Conservation (phyloP, 2,888 invertebrate genomes). For the Ashinkailepas kermadecensis region DNA sequence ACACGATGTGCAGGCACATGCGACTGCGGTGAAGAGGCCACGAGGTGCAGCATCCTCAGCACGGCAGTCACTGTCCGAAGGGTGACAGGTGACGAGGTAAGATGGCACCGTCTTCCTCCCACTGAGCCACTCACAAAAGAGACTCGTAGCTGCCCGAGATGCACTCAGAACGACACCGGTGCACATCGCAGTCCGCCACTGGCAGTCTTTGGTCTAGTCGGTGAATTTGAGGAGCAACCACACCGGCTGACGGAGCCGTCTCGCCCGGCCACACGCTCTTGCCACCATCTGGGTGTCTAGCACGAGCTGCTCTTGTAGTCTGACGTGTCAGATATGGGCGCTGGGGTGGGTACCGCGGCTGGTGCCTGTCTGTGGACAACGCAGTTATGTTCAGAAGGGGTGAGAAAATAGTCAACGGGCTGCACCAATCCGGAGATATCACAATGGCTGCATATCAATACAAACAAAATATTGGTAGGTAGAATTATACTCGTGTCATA, state of each 20-base stretch:
- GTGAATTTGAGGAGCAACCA: too few species aligned
- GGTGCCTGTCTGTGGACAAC: not conserved
- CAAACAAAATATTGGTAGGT: not conserved
- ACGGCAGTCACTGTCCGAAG: not conserved
- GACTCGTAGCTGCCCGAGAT: not conserved
- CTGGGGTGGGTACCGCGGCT: not conserved
- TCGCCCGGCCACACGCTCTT: too few species aligned
- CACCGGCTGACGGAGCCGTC: too few species aligned
- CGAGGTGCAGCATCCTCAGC: not conserved
- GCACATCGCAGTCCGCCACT: not conserved
- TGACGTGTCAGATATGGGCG: conserved; percentile 30
- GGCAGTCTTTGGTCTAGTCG: not conserved
- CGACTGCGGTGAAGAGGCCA: not conserved
- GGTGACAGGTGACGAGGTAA: not conserved
- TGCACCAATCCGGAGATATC: too few species aligned
- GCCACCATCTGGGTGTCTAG: not conserved
- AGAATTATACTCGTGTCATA: too few species aligned
- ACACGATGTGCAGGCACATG: not conserved
- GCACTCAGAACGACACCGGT: not conserved
- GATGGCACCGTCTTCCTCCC: not conserved
- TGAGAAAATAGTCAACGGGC: not conserved
- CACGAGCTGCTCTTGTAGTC: conserved; percentile 33
- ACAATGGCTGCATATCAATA: not conserved
- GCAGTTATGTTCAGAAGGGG: too few species aligned
- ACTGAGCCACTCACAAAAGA: not conserved